Evolutionary conservation across 92 coral and sea anemone genomes (phyloP).

Genomic region (Plumapathes pennacea): DNA sequence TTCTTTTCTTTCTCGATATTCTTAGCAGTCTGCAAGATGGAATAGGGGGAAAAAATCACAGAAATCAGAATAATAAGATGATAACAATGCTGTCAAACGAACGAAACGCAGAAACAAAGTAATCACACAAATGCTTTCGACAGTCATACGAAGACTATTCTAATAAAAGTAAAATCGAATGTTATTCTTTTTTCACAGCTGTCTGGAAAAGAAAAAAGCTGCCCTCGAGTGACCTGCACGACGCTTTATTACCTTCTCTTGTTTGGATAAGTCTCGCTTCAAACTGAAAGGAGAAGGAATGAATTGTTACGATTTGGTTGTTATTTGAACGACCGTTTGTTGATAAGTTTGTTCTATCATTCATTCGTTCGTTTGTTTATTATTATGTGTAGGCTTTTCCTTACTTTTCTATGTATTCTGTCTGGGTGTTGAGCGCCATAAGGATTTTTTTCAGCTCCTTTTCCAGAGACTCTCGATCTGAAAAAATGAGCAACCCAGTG

Average conservation of each 20-base stretch:
- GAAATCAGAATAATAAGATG: not conserved
- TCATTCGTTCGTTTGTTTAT: too few species aligned
- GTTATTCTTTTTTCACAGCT: too few species aligned
- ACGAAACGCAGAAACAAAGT: too few species aligned
- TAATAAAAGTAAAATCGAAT: too few species aligned
- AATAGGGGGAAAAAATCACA: not conserved
- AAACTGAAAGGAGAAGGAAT: conserved; percentile 41
- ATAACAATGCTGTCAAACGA: not conserved
- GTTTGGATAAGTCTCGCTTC: conserved; percentile 50
- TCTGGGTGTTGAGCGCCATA: conserved; percentile 67
- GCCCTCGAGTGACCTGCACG: too few species aligned
- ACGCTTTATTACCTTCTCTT: conserved; percentile 37
- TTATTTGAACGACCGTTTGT: too few species aligned
- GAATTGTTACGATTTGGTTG: not conserved
- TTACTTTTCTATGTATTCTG: conserved; percentile 77
- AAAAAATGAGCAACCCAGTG: too few species aligned
- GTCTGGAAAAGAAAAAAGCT: too few species aligned
- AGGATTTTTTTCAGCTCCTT: conserved; percentile 69
- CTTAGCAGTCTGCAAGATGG: conserved; percentile 27
- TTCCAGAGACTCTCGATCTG: conserved; percentile 71
- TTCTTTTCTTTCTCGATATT: conserved; percentile 62
- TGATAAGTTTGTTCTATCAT: too few species aligned
- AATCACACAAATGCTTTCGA: too few species aligned
- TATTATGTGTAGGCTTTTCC: too few species aligned
- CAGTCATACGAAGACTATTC: too few species aligned